Evolutionary conservation across 2,797 vertebrate genomes (phyloP).

Genomic region (Premnoplex brunnescens): DNA sequence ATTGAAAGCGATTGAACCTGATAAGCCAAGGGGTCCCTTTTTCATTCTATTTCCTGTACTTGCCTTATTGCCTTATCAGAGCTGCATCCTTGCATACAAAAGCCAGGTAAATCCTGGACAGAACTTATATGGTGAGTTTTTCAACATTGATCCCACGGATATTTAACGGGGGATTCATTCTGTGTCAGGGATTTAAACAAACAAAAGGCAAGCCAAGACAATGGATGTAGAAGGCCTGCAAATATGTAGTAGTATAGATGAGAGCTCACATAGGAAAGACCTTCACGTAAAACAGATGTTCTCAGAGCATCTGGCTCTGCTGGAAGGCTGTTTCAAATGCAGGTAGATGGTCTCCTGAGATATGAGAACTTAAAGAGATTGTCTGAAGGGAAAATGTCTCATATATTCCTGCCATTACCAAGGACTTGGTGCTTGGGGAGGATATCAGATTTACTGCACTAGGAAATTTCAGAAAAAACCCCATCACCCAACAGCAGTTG

Average conservation of each 20-base stretch:
- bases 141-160: background rate
- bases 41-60: background rate
- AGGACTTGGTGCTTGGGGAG: background rate
- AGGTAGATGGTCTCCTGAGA: background rate
- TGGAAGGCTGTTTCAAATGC: background rate
- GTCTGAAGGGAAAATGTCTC: background rate
- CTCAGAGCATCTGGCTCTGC: background rate
- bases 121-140: background rate
- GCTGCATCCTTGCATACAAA: background rate
- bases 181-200: background rate
- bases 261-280: background rate
- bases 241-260: background rate
- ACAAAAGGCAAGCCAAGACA: background rate
- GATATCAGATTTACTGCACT: background rate
- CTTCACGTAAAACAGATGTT: background rate
- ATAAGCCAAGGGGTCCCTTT: constrained; percentile 35
- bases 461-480: background rate
- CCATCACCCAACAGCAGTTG: background rate
- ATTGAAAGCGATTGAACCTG: constrained; percentile 30
- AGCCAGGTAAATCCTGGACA: background rate
- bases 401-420: background rate
- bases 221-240: background rate
- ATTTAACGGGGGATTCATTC: background rate
- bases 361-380: background rate
- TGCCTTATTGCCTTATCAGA: background rate